A percentile compares a stretch with the other conserved stretches of the same genome.
Evolutionary conservation across 1,140 invertebrate genomes (phyloP).

Genomic region (Eupristina koningsbergeri): DNA sequence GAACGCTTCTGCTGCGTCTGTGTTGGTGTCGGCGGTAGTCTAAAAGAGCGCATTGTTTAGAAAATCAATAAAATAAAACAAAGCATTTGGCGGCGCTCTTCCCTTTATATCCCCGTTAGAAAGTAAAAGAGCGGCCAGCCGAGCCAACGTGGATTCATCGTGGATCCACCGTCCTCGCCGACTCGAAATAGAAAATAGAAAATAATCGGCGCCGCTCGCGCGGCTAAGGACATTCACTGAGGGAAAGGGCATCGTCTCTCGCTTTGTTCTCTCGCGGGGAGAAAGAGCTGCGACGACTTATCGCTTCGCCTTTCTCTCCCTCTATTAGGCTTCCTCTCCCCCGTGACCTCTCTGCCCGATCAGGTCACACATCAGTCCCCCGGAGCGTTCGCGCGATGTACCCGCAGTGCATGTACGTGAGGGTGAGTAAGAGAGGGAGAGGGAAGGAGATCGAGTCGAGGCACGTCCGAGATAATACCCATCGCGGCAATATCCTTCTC

Average conservation of each 20-base stretch:
- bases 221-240: constrained; percentile 48
- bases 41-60: neutral
- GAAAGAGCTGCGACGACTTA: constrained; percentile 49
- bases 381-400: neutral
- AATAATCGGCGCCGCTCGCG: constrained; percentile 32
- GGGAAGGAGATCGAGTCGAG: constrained; percentile 43
- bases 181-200: constrained; percentile 38
- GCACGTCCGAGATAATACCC: constrained; percentile 15
- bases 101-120: constrained; percentile 6
- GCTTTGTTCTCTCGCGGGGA: constrained; percentile 46
- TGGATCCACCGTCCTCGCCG: neutral
- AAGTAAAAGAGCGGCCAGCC: constrained; percentile 2
- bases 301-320: constrained; percentile 51
- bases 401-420: constrained; percentile 9
- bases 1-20: no score
- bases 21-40: neutral
- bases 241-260: constrained; percentile 21
- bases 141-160: neutral
- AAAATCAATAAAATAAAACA: constrained; percentile 15
- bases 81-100: constrained; percentile 22
- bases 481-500: neutral
- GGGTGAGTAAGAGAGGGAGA: neutral
- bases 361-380: constrained; percentile 50
- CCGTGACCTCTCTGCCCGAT: neutral
- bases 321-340: constrained; percentile 40